These are phyloP conservation scores for Halisarca cf. caerulea DNA, from an alignment of 37 sponge, comb jelly and placozoan genomes.

Conservation along the genomic window DNA sequence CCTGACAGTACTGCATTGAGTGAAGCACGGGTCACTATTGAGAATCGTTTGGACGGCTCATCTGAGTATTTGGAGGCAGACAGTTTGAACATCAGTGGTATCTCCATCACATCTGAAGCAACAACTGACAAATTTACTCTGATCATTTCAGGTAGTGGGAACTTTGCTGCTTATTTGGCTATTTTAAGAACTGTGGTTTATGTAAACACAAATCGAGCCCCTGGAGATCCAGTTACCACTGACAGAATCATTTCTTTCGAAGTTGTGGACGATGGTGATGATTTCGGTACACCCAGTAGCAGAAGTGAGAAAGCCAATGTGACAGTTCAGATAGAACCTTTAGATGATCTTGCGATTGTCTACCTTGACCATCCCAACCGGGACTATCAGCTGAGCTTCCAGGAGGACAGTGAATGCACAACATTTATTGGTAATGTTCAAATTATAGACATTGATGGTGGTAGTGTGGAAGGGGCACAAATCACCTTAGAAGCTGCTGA, in stretches of 20 bases:
- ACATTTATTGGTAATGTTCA: constrained; percentile 21
- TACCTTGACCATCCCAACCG: constrained; percentile 43
- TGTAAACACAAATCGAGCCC: constrained; percentile 31
- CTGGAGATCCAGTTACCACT: neutral
- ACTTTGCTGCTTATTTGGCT: constrained; percentile 10
- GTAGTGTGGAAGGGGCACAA: neutral
- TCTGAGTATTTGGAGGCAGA: constrained; percentile 50
- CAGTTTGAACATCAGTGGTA: neutral
- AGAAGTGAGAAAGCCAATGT: constrained; percentile 42
- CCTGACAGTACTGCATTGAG: constrained; percentile 41
- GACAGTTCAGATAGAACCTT: constrained; percentile 23
- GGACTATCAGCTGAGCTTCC: constrained; percentile 26
- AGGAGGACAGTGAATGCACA: constrained; percentile 58
- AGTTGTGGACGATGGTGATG: constrained; percentile 51
- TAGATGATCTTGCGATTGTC: constrained; percentile 50
- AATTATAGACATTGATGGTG: constrained; percentile 33
- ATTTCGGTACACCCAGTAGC: constrained; percentile 1
- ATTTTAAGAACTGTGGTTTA: constrained; percentile 45
- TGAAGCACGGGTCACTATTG: constrained; percentile 31
- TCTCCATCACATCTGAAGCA: neutral
- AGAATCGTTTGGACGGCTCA: constrained; percentile 34
- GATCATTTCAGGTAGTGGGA: constrained; percentile 3
- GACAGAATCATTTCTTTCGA: constrained; percentile 32
- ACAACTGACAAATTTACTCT: constrained; percentile 24
- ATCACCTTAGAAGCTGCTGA: neutral